These are phyloP conservation scores for Vulpes lagopus DNA, from an alignment of 2,113 vertebrate species.

Conservation along the genomic window DNA sequence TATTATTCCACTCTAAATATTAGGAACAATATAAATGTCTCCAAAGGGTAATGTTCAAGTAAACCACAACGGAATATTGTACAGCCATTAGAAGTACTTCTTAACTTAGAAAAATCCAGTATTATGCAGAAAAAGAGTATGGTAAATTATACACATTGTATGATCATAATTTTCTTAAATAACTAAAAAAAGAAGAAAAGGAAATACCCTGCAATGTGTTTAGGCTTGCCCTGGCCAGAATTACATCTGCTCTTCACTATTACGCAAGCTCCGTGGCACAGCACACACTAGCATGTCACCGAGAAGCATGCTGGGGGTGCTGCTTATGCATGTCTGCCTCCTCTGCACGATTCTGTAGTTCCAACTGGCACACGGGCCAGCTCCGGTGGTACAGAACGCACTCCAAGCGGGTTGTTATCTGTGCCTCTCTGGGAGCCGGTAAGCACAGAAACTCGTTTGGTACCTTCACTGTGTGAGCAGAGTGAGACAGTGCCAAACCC, in stretches of 20 bases:
- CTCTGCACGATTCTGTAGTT: too few relatives aligned
- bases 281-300: accelerated
- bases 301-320: accelerated
- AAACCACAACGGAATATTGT: accelerated
- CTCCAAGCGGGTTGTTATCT: accelerated
- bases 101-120: neutral
- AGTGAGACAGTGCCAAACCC: neutral
- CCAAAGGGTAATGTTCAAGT: neutral
- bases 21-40: neutral
- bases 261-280: too few relatives aligned
- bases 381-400: accelerated
- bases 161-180: neutral
- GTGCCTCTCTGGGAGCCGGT: neutral
- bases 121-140: neutral
- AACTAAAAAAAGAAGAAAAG: neutral
- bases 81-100: neutral
- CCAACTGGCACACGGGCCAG: accelerated
- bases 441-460: accelerated
- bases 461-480: accelerated
- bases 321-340: accelerated
- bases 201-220: neutral
- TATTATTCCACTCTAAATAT: neutral
- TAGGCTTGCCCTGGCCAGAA: neutral
- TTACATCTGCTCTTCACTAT: neutral
- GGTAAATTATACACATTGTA: accelerated